phyloP scores from a whole-genome alignment of 2,888 invertebrate genomes.

The Danaus chrysippus region DNA sequence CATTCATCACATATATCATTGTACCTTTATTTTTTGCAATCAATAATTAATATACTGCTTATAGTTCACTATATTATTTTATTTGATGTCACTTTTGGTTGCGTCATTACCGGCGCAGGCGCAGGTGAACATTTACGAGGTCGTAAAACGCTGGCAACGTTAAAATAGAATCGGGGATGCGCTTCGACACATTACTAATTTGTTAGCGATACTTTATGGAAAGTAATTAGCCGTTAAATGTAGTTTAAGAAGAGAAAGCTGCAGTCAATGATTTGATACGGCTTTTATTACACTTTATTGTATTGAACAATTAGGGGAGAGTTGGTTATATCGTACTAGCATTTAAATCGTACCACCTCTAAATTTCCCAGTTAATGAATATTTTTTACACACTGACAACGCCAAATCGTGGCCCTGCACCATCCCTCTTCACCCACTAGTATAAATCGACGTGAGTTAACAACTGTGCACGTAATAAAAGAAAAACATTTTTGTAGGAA shows the following conservation, averaged over 20 bases:
- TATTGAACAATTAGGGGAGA: too few relatives aligned
- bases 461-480: too few relatives aligned
- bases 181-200: slow-evolving; percentile 24
- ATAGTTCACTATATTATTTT: not conserved
- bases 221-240: slow-evolving; percentile 8
- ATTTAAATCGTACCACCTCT: too few relatives aligned
- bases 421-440: too few relatives aligned
- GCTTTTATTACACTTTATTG: too few relatives aligned
- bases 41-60: too few relatives aligned
- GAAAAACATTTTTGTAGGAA: too few relatives aligned
- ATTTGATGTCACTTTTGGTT: slow-evolving; percentile 19
- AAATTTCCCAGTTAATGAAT: too few relatives aligned
- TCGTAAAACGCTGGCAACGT: slow-evolving; percentile 41
- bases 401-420: too few relatives aligned
- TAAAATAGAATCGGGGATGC: slow-evolving; percentile 28
- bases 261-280: not conserved
- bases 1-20: not conserved
- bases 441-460: too few relatives aligned
- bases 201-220: slow-evolving; percentile 12
- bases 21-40: not conserved
- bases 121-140: slow-evolving; percentile 49
- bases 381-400: too few relatives aligned
- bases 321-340: too few relatives aligned
- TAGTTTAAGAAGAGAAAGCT: not conserved
- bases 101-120: slow-evolving; percentile 37